A percentile compares a stretch with the other conserved stretches of the same genome.
Evolutionary conservation across 2,797 vertebrate genomes (phyloP).

Genomic region (Rhabdomys pumilio): DNA sequence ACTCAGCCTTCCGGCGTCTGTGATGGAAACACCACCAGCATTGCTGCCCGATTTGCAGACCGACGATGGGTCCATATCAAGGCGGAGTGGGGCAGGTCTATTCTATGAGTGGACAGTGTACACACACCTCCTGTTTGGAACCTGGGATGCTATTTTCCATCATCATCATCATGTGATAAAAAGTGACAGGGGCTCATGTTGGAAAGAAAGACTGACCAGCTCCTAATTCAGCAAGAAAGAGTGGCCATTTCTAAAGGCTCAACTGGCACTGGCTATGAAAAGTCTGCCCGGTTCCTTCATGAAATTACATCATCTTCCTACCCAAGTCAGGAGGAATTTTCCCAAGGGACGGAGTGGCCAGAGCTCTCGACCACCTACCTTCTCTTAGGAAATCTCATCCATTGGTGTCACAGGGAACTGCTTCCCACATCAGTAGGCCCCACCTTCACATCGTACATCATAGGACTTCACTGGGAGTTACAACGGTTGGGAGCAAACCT

Average conservation of each 20-base stretch:
- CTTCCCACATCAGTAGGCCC: background rate
- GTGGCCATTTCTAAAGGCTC: background rate
- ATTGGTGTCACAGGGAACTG: no score
- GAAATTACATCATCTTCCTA: background rate
- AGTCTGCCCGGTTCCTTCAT: constrained; percentile 4
- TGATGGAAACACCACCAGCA: background rate
- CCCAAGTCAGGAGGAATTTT: no score
- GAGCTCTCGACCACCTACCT: background rate
- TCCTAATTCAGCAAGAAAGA: background rate
- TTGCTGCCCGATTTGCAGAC: background rate
- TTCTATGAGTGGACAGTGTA: background rate
- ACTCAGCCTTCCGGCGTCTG: background rate
- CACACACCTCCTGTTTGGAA: constrained; percentile 26
- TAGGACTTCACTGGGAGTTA: background rate
- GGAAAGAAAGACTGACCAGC: background rate
- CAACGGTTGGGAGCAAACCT: background rate
- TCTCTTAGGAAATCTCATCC: background rate
- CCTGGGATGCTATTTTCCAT: constrained; percentile 28
- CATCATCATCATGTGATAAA: background rate
- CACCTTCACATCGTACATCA: background rate
- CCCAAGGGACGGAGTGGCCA: background rate
- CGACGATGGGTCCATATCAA: background rate
- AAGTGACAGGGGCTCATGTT: background rate
- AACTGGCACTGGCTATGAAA: background rate
- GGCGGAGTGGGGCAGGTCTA: background rate